Evolutionary conservation across 2,888 invertebrate genomes (phyloP).

Genomic region (Pandemis corylana): DNA sequence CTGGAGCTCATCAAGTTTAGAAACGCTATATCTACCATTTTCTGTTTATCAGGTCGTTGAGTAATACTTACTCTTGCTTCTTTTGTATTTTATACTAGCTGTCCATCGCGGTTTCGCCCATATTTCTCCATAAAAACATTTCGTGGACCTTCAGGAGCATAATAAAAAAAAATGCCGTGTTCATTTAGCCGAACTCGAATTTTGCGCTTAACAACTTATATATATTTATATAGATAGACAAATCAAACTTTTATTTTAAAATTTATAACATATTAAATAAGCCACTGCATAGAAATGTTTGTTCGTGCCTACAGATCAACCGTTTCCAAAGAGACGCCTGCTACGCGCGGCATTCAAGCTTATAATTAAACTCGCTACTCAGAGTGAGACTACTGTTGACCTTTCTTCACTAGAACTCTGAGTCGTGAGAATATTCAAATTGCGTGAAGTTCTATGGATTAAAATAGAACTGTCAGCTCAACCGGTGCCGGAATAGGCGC

Average conservation of each 20-base stretch:
- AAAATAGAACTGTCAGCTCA: background rate
- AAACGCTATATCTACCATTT: too few relatives aligned
- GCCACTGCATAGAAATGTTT: slow-evolving; percentile 48
- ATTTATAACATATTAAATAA: background rate
- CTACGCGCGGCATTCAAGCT: slow-evolving; percentile 65
- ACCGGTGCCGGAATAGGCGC: background rate
- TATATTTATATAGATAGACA: too few relatives aligned
- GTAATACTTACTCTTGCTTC: too few relatives aligned
- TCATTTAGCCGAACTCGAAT: too few relatives aligned
- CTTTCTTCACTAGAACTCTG: slow-evolving; percentile 28
- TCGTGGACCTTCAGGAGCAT: too few relatives aligned
- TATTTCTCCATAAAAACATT: too few relatives aligned
- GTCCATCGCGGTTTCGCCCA: too few relatives aligned
- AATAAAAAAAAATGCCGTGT: too few relatives aligned
- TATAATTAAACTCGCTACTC: slow-evolving; percentile 62
- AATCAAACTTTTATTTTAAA: background rate
- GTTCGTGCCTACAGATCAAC: slow-evolving; percentile 46
- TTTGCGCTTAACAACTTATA: too few relatives aligned
- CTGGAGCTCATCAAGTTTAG: too few relatives aligned
- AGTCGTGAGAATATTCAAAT: slow-evolving; percentile 36
- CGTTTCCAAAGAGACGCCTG: slow-evolving; percentile 61
- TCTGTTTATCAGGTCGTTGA: too few relatives aligned
- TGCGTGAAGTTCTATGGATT: background rate
- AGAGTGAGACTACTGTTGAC: slow-evolving; percentile 30
- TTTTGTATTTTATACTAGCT: too few relatives aligned